phyloP scores from a whole-genome alignment of 2,113 vertebrate species.

The Theropithecus gelada region DNA sequence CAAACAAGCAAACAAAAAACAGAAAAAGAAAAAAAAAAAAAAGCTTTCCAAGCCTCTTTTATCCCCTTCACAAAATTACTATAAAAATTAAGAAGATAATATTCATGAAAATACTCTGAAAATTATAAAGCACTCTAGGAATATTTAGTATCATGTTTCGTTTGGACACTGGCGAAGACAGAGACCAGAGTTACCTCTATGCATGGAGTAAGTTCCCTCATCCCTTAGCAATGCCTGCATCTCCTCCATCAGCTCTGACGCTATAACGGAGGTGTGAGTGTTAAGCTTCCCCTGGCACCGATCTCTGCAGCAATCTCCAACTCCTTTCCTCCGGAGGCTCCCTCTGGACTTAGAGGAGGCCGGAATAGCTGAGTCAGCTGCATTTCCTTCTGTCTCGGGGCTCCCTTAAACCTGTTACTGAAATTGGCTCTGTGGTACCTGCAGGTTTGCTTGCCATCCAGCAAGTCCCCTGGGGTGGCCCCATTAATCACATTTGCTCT shows the following conservation, averaged over 20 bases:
- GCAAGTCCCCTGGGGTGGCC: conserved; percentile 38
- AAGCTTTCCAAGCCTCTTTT: not conserved
- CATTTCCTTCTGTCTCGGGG: conserved; percentile 21
- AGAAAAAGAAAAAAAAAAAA: not conserved
- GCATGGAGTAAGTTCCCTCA: not conserved
- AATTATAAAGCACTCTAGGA: not conserved
- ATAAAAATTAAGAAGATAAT: not conserved
- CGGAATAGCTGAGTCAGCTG: conserved; percentile 73
- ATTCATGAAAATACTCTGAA: not conserved
- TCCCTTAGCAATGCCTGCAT: not conserved
- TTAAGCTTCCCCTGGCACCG: not conserved
- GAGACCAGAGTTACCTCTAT: not conserved
- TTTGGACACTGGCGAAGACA: not conserved
- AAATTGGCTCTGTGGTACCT: conserved; percentile 67
- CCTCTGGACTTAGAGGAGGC: conserved; percentile 23
- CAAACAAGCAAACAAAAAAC: not conserved
- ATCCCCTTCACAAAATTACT: not conserved
- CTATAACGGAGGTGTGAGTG: not conserved
- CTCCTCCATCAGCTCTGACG: rapidly evolving
- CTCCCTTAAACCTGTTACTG: conserved; percentile 74
- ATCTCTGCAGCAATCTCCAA: not conserved
- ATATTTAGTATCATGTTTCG: not conserved
- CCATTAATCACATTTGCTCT: conserved; percentile 68
- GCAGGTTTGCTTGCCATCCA: conserved; percentile 51
- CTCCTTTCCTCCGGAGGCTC: not conserved